These are phyloP conservation scores for Microcebus tavaratra DNA, from an alignment of 2,113 vertebrate genomes.

Conservation along the genomic window DNA sequence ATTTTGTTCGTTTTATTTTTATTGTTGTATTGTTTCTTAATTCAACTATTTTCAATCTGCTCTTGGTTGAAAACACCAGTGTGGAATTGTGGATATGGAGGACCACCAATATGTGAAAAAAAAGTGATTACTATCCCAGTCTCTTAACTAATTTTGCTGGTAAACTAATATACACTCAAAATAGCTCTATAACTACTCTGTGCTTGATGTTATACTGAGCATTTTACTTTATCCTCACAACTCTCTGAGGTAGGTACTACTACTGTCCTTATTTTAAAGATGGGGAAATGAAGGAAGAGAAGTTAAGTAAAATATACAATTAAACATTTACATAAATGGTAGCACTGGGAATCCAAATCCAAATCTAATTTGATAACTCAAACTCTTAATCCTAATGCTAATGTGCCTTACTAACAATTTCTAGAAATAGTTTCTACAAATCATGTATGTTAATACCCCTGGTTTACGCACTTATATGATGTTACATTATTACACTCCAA, in stretches of 20 bases:
- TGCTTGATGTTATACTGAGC: background rate
- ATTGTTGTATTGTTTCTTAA: background rate
- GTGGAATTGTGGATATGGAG: background rate
- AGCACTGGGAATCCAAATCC: background rate
- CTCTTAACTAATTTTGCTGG: background rate
- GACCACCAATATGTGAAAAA: background rate
- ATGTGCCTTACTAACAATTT: background rate
- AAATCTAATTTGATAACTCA: background rate
- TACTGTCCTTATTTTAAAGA: conserved; percentile 22
- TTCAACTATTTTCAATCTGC: background rate
- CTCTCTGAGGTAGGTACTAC: background rate
- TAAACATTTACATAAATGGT: background rate
- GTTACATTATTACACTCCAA: background rate
- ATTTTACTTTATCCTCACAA: background rate
- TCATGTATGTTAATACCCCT: background rate
- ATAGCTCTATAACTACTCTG: background rate
- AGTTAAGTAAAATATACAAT: background rate
- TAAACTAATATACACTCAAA: background rate
- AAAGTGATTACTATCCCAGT: background rate
- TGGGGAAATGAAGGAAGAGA: background rate
- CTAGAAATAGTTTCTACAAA: background rate
- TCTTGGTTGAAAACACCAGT: background rate
- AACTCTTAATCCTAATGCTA: background rate
- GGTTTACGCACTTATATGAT: background rate
- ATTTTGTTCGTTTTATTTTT: background rate